Evolutionary conservation across 2,113 vertebrate species (phyloP), one percentile per base, ranked within the genome.

Genomic region (Neoarius graeffei): DNA sequence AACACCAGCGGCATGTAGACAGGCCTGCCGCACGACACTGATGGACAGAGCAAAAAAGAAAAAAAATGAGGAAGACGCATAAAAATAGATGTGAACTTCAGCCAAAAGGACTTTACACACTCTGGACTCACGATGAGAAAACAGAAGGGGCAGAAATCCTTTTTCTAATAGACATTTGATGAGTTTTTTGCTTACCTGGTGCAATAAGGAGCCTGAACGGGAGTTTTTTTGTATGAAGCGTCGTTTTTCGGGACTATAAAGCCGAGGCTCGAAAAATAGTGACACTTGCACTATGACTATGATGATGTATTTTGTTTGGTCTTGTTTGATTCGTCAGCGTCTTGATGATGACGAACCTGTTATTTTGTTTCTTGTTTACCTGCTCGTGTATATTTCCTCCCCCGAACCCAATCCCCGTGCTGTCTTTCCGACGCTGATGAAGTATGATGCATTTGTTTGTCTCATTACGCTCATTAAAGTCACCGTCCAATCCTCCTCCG

Each of bases 1-100:
- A 96, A 96, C 94, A 96, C 96, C 85, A 97, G 96, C 0, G 97
- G 97, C 92, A 96, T 97, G 93, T 97, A 96, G 95, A 91, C 88
- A 92, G 74, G 93, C 86, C 96, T 94, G 96, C 91, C 92, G 86
- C 20, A 42, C 42, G 42, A 42, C 42, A 86, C 81, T 20, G 1
- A 56, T 27, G 20, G 27, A 60, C 82, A 57, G 85, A 91, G 64
- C 82, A 79, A 54, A 64, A 64, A 27, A 77, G 0, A 1, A 74
- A 54, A 64, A 64, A 27, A 77, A 0, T 30, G 52, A 48, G 27
- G 84, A 25, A 66, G 35, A 89, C 81, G 54, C 30, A 87, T 81
- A 62, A 81, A 88, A 80, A n/a, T 27, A 56, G 71, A 73, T 89
- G 88, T 86, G 85, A 87, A 89, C 90, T 87, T 89, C 89, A 89